These are phyloP conservation scores for Cotesia glomerata DNA, from an alignment of 1,140 invertebrate species.

Conservation along the genomic window DNA sequence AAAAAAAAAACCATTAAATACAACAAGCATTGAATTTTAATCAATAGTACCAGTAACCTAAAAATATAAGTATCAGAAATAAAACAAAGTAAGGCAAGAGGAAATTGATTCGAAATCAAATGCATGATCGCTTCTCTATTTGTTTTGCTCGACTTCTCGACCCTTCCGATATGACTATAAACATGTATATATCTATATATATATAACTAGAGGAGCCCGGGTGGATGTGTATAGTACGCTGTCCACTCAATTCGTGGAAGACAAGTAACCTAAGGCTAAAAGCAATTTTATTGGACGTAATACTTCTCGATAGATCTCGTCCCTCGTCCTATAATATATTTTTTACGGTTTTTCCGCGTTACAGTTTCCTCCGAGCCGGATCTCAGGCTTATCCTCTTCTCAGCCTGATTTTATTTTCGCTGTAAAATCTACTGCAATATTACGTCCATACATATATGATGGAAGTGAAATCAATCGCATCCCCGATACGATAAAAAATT, in stretches of 20 bases:
- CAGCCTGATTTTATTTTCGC: background rate
- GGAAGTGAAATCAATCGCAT: background rate
- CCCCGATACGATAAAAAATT: background rate
- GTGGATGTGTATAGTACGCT: too few species aligned
- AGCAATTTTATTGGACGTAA: slow-evolving; percentile 27
- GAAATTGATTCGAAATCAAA: slow-evolving; percentile 16
- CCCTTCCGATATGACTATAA: background rate
- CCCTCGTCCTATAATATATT: background rate
- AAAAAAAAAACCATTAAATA: too few species aligned
- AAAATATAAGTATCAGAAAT: background rate
- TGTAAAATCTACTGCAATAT: too few species aligned
- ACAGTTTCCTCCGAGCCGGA: background rate
- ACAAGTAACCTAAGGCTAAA: slow-evolving; percentile 22
- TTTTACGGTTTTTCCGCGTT: background rate
- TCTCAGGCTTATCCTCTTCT: background rate
- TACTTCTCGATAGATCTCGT: background rate
- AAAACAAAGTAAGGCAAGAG: slow-evolving; percentile 12
- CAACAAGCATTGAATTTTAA: too few species aligned
- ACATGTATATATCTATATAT: background rate
- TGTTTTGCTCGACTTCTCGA: background rate
- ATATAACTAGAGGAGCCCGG: background rate
- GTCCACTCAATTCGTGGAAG: background rate
- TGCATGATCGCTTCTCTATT: slow-evolving; percentile 2
- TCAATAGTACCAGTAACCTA: too few species aligned
- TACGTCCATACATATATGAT: too few species aligned